Percentiles rank a stretch among this genome's conserved stretches.
Evolutionary conservation across 2,888 invertebrate genomes (phyloP).

Genomic region (Dorcus parallelipipedus): DNA sequence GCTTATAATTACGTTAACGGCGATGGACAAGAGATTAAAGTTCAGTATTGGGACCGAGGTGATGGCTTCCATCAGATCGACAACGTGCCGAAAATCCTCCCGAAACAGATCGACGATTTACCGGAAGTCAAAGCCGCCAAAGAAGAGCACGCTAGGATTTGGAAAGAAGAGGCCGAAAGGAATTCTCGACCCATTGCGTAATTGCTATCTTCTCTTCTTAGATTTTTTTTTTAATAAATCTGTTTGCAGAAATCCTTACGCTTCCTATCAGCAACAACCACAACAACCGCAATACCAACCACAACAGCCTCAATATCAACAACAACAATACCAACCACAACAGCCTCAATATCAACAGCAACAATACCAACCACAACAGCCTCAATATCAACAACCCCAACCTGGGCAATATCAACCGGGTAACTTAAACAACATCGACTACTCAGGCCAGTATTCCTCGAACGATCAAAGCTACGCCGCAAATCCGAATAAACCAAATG

Average conservation of each 20-base stretch:
- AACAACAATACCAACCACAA: conserved; percentile 15
- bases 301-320: not conserved
- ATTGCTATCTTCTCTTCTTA: not conserved
- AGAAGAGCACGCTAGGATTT: conserved; percentile 64
- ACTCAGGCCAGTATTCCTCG: conserved; percentile 23
- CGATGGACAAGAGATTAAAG: conserved; percentile 59
- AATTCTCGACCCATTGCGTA: conserved; percentile 31
- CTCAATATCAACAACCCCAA: conserved; percentile 5
- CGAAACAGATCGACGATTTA: conserved; percentile 63
- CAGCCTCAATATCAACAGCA: conserved; percentile 12
- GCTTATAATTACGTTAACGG: conserved; percentile 67
- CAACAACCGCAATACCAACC: conserved; percentile 1
- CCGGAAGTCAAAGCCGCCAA: conserved; percentile 69
- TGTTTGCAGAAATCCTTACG: conserved; percentile 18
- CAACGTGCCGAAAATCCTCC: conserved; percentile 63
- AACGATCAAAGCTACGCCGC: conserved; percentile 7
- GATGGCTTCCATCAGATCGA: conserved; percentile 77
- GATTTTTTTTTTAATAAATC: conserved; percentile 1
- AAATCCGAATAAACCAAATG: conserved; percentile 1
- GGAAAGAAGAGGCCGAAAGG: conserved; percentile 63
- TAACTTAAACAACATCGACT: conserved; percentile 23
- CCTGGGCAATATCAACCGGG: not conserved
- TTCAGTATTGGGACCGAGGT: conserved; percentile 71
- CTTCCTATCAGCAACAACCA: conserved; percentile 4
- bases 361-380: conserved; percentile 2